Conservation (phyloP, 2,113 vertebrate species). For the Ammodytes dubius region DNA sequence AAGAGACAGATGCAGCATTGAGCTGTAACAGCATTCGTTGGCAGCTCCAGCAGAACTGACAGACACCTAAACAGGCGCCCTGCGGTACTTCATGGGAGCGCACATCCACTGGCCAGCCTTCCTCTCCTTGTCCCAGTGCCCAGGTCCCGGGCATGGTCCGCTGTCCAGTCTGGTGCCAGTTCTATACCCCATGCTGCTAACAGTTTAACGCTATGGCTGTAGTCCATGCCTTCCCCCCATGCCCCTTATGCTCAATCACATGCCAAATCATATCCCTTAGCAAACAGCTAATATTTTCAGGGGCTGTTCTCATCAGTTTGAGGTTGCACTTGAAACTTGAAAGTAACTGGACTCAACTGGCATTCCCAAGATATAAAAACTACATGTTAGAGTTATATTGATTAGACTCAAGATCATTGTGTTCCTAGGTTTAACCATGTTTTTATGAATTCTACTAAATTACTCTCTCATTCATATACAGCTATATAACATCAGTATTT, state of each 20-base stretch:
- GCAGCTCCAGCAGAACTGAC: constrained; percentile 48
- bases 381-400: background rate
- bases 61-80: constrained; percentile 52
- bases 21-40: constrained; percentile 51
- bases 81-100: constrained; percentile 40
- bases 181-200: constrained; percentile 57
- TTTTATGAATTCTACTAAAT: background rate
- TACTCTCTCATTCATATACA: background rate
- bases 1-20: constrained; percentile 45
- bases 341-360: background rate
- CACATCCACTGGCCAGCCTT: constrained; percentile 60
- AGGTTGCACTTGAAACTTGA: background rate
- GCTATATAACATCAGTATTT: background rate
- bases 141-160: constrained; percentile 40
- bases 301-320: constrained; percentile 21
- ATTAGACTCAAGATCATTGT: background rate
- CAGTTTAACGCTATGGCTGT: constrained; percentile 67
- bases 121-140: constrained; percentile 40
- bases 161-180: constrained; percentile 61
- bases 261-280: constrained; percentile 49
- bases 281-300: constrained; percentile 45
- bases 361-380: background rate
- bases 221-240: constrained; percentile 45
- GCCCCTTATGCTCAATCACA: constrained; percentile 32
- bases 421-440: background rate